Conservation (phyloP, 2,888 invertebrate genomes). For the Tetheella fluctuosa region DNA sequence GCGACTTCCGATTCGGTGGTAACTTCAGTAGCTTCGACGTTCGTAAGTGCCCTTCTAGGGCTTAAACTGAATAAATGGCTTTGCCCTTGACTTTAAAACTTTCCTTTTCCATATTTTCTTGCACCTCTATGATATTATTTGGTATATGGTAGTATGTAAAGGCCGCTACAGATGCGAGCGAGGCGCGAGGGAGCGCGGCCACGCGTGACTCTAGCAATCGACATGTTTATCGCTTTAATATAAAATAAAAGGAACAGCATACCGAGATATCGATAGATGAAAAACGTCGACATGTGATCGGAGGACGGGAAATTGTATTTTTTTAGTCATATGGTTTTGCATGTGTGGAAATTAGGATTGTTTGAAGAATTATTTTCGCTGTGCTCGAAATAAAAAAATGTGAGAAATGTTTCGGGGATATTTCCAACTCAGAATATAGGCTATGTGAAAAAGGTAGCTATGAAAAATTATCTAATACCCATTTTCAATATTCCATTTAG, state of each 20-base stretch:
- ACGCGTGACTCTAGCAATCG: conserved; percentile 78
- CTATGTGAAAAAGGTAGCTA: too few species aligned
- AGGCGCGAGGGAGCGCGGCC: conserved; percentile 68
- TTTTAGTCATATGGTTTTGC: conserved; percentile 33
- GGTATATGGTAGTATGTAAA: conserved; percentile 15
- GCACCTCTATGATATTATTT: conserved; percentile 7
- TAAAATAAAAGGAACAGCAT: conserved; percentile 80
- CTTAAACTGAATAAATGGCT: too few species aligned
- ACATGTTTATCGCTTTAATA: conserved; percentile 84
- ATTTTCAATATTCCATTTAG: too few species aligned
- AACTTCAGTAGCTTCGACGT: too few species aligned
- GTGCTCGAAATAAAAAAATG: conserved; percentile 11
- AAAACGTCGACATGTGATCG: conserved; percentile 66
- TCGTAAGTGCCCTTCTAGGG: too few species aligned
- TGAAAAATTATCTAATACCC: too few species aligned
- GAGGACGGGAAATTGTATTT: conserved; percentile 73
- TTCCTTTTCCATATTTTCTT: background rate
- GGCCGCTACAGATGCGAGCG: conserved; percentile 23
- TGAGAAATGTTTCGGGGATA: too few species aligned
- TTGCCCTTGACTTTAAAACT: too few species aligned
- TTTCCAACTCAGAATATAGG: too few species aligned
- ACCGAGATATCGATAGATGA: conserved; percentile 77
- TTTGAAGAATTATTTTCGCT: conserved; percentile 21
- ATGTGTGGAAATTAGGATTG: background rate
- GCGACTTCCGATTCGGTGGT: too few species aligned